Base-by-base conservation (phyloP, 1,140 invertebrate species). In the Triops longicaudatus region DNA sequence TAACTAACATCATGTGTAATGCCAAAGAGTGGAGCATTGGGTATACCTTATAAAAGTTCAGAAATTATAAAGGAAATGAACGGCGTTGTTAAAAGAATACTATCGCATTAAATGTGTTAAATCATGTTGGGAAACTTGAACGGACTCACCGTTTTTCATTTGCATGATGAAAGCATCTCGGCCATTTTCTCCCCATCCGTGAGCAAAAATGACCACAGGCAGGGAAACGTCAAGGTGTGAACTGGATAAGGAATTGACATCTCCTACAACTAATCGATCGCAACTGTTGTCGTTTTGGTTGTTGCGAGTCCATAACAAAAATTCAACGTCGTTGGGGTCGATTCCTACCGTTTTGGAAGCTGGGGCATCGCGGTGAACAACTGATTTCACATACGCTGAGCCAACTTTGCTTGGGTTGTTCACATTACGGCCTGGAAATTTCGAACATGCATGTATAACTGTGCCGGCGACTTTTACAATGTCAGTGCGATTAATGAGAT, bases 171-270 rank as follows among this genome's bases (percentile, higher is more conserved):
- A 43, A n/a, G 27, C 74, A 72, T 31, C 50, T 22, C 28, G 12
- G 11, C 72, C 72, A 14, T 76, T 44, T 12, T 43, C 63, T 26
- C 73, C 73, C 73, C 73, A 78, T 11, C 77, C 77, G 44, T 78
- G 77, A 17, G 77, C 77, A 72, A 75, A 76, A 28, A 78, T 75
- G 26, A 72, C 50, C 6, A 74, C 75, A 11, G 77, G 77, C 6
- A 75, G 11, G 14, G 26, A 37, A 14, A 26, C 26, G 10, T 75
- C 26, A 17, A 75, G 74, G 37, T 72, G n/a, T 14, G 73, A 75
- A 12, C n/a, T 27, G 26, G 43, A 26, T 26, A 78, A 63, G 26
- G n/a, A 22, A 26, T 71, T 41, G n/a, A 22, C 22, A 3, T 78
- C 41, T 12, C 44, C 77, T 12, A 75, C 74, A 28, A 76, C 14